These are phyloP conservation scores for Cuniculus paca DNA, from an alignment of 2,797 vertebrate species.

Conservation along the genomic window DNA sequence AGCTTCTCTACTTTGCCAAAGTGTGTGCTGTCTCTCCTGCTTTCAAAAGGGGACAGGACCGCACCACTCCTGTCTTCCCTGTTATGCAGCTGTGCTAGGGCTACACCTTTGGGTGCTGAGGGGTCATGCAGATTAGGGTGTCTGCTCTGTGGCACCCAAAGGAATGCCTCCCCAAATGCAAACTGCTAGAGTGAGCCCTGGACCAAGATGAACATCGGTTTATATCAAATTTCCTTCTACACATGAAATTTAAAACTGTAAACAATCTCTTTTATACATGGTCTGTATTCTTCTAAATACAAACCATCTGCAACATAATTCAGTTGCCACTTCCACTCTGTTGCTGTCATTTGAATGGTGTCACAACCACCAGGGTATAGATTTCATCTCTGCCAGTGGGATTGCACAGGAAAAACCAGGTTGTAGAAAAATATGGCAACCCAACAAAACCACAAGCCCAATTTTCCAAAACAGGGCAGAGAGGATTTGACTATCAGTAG, in stretches of 20 bases:
- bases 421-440: constrained; percentile 14
- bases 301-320: background rate
- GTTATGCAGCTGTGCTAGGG: too few species aligned
- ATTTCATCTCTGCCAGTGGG: background rate
- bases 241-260: constrained; percentile 58
- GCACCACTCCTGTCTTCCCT: background rate
- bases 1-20: background rate
- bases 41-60: background rate
- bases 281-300: constrained; percentile 7
- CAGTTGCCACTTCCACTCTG: background rate
- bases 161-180: background rate
- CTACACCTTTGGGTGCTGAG: background rate
- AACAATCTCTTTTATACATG: constrained; percentile 13
- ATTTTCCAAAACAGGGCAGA: constrained; percentile 29
- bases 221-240: constrained; percentile 28
- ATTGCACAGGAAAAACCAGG: constrained; percentile 26
- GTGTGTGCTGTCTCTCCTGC: background rate
- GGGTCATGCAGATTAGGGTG: background rate
- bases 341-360: background rate
- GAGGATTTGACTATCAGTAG: constrained; percentile 58
- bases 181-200: background rate
- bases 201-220: background rate
- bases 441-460: background rate
- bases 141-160: background rate
- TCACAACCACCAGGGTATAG: background rate